Evolutionary conservation across 2,797 vertebrate genomes (phyloP), one percentile per base, ranked within the genome.

Genomic region (Paratrypauchen microcephalus): DNA sequence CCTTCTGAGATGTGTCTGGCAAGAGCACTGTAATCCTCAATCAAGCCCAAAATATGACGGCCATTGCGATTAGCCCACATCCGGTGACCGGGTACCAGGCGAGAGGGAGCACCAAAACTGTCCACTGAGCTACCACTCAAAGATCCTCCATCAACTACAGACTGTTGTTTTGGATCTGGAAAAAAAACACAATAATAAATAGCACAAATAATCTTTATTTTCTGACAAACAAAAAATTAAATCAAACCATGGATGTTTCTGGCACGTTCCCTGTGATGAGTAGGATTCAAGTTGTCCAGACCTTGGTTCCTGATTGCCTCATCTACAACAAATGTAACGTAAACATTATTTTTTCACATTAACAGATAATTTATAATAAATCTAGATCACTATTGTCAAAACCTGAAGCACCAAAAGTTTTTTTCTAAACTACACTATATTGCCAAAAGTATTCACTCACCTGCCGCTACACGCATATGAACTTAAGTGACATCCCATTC

Each of bases 11-110:
- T 95, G 78, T 95, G 96, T 50, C 93, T 96, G 65, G 92, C 88
- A 23, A 99, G 94, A 6, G 95, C 95, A 0, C 90, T 91, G 28
- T 97, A 96, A 88, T 99, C 96, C 81, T 96, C 96, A 0, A 95
- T 88, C 73, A 97, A 87, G 0, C 96, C 97, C 30, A 99, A 83
- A 28, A 99, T 74, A 0, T 97, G 95, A 6, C 88, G 92, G 0
- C 97, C 96, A 0, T 73, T 93, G 62, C 87, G 90, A 82, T 86
- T 94, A 0, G 95, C 97, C 96, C 96, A 98, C 79, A 95, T 79
- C 0, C 83, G 86, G 74, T 94, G 94, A 0, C 94, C 94, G 0
- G 95, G 93, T 61, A 95, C 92, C 2, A 94, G 81, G 1, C 89
- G 92, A 16, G 91, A 92, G 0, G 94, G 92, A 50, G 87, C 83